Base-by-base conservation (phyloP, 2,113 vertebrate genomes). In the Marcusenius ussheri region DNA sequence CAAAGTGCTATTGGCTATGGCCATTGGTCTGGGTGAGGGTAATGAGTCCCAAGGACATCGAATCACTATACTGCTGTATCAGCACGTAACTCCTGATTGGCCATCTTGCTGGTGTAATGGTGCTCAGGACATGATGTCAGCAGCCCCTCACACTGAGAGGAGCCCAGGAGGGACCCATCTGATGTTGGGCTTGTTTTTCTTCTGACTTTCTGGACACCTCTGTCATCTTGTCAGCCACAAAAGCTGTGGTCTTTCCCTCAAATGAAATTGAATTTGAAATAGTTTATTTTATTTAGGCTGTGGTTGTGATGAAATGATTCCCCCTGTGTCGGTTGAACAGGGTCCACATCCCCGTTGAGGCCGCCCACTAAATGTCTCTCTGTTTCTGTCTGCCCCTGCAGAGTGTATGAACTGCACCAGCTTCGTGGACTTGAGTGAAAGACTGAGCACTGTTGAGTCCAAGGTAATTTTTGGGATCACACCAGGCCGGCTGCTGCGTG, bases 401-500 rank as follows among this genome's bases (percentile, higher is more conserved):
- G 97, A 97, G 93, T 97, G 97, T 90, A 96, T 97, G 96, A 97
- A 97, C 93, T 97, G 97, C 91, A 97, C 96, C 0, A 94, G 94
- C 77, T 95, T 96, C 3, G 94, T 94, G 0, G 95, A 96, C 9
- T 95, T 97, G 95, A 96, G 91, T 0, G 96, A 96, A 90, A 94
- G 96, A 51, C 93, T 97, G 87, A 96, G 93, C 93, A 94, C 93
- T 0, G 94, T 97, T 45, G 96, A 97, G 93, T 94, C 95, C 88
- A 97, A 97, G 96, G 97, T 97, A 74, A 91, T 83, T 42, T 5
- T 35, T 45, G 45, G 27, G 10, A 21, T 47, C 24, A 9, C 35
- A 47, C 42, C 21, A 24, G 83, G 42, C 39, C 83, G 39, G 19
- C 42, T 46, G 42, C 3, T 45, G 21, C 45, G 9, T 13, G 9